Base-by-base conservation (phyloP, 1,140 invertebrate species). In the Hyposmocoma kahamanoa region DNA sequence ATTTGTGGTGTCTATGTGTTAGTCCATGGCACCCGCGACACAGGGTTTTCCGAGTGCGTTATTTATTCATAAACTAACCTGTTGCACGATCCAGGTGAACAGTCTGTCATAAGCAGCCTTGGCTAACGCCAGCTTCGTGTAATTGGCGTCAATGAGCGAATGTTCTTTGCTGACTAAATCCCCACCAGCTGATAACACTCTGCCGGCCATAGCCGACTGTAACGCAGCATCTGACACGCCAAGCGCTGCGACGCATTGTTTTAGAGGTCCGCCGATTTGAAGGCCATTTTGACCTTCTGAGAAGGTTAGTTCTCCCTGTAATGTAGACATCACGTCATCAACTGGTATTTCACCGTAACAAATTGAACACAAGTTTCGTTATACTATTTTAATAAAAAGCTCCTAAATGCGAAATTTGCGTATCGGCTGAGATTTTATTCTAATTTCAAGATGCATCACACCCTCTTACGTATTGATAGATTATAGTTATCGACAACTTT, bases 131-230 rank as follows among this genome's bases (percentile, higher is more conserved):
- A 98, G 95, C 65, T 96, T 88, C n/a, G 96, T 97, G 83, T 95
- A 97, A 56, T 92, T 89, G 1, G 97, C 96, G 72, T 97, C 95
- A 1, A 84, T 87, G 24, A 93, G 88, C 45, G 93, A 96, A 66
- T 98, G 95, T 51, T 91, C 91, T 87, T 98, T 98, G 72, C 94
- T 92, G 89, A 99, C 96, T 1, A 98, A 92, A 85, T 98, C 96
- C 1, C 96, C 97, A 44, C 95, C 92, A 0, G 97, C 97, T 1
- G 97, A 95, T 65, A 99, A 97, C 19, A 97, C 94, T 17, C 32
- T 36, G 32, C 32, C 32, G 8, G 32, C 32, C 32, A 99, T 84
- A 0, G 96, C 91, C 21, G 90, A 90, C 20, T 89, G 90, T 6
- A 98, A 84, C n/a, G 94, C 92, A 8, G 89, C 85, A 50, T 90